phyloP scores from a whole-genome alignment of 1,140 invertebrate genomes.

The Drosophila baimaii region DNA sequence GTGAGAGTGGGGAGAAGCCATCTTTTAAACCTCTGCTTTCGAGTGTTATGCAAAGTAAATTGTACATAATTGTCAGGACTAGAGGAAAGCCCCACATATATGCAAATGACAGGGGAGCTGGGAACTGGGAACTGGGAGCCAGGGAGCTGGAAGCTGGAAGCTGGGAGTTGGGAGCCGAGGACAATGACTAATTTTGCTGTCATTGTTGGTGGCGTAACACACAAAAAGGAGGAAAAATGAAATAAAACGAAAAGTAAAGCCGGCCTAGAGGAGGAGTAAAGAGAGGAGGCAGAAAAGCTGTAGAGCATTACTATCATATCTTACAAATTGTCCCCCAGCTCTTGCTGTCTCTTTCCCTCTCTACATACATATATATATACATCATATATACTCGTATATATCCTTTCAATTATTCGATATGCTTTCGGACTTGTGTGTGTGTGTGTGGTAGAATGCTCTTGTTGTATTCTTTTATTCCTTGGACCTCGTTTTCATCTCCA shows the following conservation, averaged over 20 bases:
- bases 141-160: slow-evolving; percentile 10
- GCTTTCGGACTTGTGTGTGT: slow-evolving; percentile 12
- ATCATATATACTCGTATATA: slow-evolving; percentile 60
- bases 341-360: background rate
- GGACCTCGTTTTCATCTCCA: slow-evolving; percentile 70
- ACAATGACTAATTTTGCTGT: slow-evolving; percentile 78
- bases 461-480: slow-evolving; percentile 48
- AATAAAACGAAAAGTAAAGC: slow-evolving; percentile 12
- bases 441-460: slow-evolving; percentile 13
- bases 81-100: slow-evolving; percentile 42
- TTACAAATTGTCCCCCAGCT: slow-evolving; percentile 69
- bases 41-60: slow-evolving; percentile 81
- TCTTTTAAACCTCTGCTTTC: slow-evolving; percentile 56
- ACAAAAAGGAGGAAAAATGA: slow-evolving; percentile 30
- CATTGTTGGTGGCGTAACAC: slow-evolving; percentile 57
- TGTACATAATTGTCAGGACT: slow-evolving; percentile 78
- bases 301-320: slow-evolving; percentile 76
- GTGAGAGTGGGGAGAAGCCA: too few relatives aligned
- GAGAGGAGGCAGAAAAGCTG: slow-evolving; percentile 26
- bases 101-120: slow-evolving; percentile 59
- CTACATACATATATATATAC: slow-evolving; percentile 4
- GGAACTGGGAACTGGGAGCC: slow-evolving; percentile 10
- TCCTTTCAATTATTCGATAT: slow-evolving; percentile 82
- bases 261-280: too few relatives aligned
- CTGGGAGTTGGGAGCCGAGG: slow-evolving; percentile 26